phyloP scores from a whole-genome alignment of 2,113 vertebrate species.

The Todiramphus saurophagus region DNA sequence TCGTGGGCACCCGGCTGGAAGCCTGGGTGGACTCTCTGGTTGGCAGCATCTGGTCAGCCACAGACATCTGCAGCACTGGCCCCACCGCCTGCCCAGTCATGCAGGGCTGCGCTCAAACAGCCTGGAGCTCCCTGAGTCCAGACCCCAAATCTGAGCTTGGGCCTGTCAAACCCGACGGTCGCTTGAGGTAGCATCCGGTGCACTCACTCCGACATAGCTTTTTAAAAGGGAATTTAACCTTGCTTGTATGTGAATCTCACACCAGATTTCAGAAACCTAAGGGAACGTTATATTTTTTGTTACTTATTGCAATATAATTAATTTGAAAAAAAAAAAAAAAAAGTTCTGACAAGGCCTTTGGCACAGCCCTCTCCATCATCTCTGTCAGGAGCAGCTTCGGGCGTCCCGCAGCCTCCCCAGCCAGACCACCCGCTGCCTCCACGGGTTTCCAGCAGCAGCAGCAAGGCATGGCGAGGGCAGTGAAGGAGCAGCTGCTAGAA shows the following conservation, averaged over 20 bases:
- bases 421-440: accelerated
- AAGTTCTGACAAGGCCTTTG: slow-evolving; percentile 19
- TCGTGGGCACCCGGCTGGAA: slow-evolving; percentile 82
- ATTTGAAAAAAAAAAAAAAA: not conserved
- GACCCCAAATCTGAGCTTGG: slow-evolving; percentile 95
- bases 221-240: slow-evolving; percentile 68
- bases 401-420: accelerated
- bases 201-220: not conserved
- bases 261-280: not conserved
- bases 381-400: not conserved
- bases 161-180: slow-evolving; percentile 83
- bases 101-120: slow-evolving; percentile 89
- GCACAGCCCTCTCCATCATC: slow-evolving; percentile 12
- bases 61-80: slow-evolving; percentile 85
- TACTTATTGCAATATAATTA: not conserved
- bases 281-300: slow-evolving; percentile 10
- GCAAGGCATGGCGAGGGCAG: not conserved
- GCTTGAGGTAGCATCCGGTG: slow-evolving; percentile 90
- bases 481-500: slow-evolving; percentile 37
- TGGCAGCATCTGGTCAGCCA: slow-evolving; percentile 85
- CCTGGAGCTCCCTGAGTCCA: slow-evolving; percentile 95
- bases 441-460: not conserved
- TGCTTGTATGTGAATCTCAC: not conserved
- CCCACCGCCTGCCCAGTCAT: slow-evolving; percentile 87
- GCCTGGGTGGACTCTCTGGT: slow-evolving; percentile 90